Conservation (phyloP, 2,797 vertebrate species). For the Pogoniulus pusillus region DNA sequence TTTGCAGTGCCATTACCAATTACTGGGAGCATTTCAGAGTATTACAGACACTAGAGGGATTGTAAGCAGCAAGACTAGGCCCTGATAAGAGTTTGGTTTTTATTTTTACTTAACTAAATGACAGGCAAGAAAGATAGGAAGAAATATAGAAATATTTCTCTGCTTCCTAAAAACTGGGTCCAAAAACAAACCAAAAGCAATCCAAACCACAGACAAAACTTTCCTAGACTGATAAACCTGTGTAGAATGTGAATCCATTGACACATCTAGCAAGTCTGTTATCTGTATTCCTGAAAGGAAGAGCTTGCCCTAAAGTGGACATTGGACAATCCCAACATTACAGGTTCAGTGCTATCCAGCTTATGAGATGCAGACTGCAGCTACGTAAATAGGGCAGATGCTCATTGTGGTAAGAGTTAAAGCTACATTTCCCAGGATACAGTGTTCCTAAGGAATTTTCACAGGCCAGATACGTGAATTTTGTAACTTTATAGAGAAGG, state of each 20-base stretch:
- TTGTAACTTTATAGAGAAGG: background rate
- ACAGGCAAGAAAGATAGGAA: background rate
- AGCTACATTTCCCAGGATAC: background rate
- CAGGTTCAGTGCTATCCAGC: background rate
- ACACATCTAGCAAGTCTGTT: background rate
- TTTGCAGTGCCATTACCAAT: background rate
- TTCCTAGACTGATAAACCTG: background rate
- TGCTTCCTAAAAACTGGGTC: background rate
- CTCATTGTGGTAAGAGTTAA: background rate
- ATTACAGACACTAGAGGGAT: background rate
- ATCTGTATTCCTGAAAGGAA: background rate
- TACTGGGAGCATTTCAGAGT: slow-evolving; percentile 9
- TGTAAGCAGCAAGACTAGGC: background rate
- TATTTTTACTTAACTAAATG: background rate
- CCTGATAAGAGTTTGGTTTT: background rate
- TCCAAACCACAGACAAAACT: background rate
- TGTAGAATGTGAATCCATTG: background rate
- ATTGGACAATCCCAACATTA: background rate
- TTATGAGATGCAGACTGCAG: background rate
- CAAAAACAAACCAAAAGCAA: background rate
- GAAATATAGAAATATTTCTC: slow-evolving; percentile 3
- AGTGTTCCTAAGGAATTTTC: background rate
- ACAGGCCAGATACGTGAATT: background rate
- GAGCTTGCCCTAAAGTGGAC: background rate
- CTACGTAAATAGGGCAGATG: background rate